Percentiles rank a stretch among this genome's conserved stretches.
Evolutionary conservation across 2,113 vertebrate species (phyloP).

Genomic region (Hippocampus comes): DNA sequence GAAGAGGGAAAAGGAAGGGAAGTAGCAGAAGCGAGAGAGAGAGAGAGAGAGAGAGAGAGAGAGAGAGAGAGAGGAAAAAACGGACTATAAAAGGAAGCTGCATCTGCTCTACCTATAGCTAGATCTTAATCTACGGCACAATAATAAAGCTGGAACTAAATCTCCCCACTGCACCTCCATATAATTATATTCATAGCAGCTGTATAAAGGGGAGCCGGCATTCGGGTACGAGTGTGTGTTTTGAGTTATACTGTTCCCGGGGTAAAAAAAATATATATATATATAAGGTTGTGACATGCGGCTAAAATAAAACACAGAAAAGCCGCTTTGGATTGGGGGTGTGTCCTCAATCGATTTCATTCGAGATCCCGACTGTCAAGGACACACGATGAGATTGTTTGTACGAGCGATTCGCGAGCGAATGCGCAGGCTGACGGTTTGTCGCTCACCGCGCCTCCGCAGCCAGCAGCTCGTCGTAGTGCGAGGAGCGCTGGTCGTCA

Average conservation of each 20-base stretch:
- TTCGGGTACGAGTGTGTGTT: conserved; percentile 2
- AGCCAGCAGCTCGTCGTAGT: conserved; percentile 92
- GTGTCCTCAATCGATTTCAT: conserved; percentile 13
- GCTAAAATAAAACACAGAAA: conserved; percentile 12
- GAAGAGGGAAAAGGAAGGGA: conserved; percentile 10
- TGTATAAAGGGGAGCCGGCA: conserved; percentile 44
- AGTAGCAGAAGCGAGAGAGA: conserved; percentile 12
- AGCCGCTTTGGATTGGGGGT: conserved; percentile 1
- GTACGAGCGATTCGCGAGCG: neutral
- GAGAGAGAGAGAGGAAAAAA: conserved; percentile 9
- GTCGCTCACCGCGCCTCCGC: conserved; percentile 87
- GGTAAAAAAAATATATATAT: neutral
- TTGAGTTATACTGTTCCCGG: conserved; percentile 1
- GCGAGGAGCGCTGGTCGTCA: conserved; percentile 92
- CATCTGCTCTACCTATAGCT: conserved; percentile 63
- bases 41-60: conserved; percentile 6
- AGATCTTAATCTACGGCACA: conserved; percentile 66
- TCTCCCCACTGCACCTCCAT: conserved; percentile 56
- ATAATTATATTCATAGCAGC: conserved; percentile 67
- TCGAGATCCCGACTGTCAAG: conserved; percentile 34
- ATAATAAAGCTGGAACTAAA: conserved; percentile 66
- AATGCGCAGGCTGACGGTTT: neutral
- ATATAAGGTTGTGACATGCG: neutral
- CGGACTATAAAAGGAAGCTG: conserved; percentile 43
- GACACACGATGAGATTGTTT: conserved; percentile 19